phyloP scores from a whole-genome alignment of 2,797 vertebrate species.

The Hyperoplus lanceolatus region DNA sequence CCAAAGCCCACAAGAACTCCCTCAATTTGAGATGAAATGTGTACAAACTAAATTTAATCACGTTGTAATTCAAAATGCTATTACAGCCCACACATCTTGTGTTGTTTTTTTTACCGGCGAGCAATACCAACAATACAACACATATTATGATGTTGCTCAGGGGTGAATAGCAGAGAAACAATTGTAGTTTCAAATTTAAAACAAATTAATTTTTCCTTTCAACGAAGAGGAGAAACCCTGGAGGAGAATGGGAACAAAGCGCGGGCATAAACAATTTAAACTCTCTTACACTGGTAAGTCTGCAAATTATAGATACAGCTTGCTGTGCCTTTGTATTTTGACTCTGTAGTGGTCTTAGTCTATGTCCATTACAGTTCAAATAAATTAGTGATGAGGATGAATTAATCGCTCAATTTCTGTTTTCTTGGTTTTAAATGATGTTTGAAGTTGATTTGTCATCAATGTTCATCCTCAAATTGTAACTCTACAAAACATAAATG shows the following conservation, averaged over 20 bases:
- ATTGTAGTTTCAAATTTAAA: constrained; percentile 68
- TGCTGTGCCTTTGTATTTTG: constrained; percentile 17
- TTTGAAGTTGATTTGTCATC: neutral
- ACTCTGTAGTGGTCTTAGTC: neutral
- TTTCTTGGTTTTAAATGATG: neutral
- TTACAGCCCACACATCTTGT: constrained; percentile 54
- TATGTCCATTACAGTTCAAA: neutral
- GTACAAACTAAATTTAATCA: constrained; percentile 58
- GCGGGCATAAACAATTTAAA: constrained; percentile 24
- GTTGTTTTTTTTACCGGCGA: constrained; percentile 65
- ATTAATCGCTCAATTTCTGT: too few relatives aligned
- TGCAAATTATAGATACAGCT: constrained; percentile 15
- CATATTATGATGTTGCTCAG: constrained; percentile 62
- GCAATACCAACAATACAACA: constrained; percentile 43
- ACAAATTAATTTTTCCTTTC: constrained; percentile 67
- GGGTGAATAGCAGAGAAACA: constrained; percentile 54
- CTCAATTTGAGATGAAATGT: constrained; percentile 56
- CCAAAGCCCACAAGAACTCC: constrained; percentile 32
- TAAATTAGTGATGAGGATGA: neutral
- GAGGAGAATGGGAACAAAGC: constrained; percentile 39
- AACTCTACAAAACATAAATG: neutral
- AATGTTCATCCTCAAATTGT: neutral
- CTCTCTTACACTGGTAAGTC: constrained; percentile 24
- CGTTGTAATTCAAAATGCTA: constrained; percentile 63
- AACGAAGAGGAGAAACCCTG: constrained; percentile 43